Evolutionary conservation across 2,888 invertebrate species (phyloP), one percentile per base, ranked within the genome.

Genomic region (Heliconius erato): DNA sequence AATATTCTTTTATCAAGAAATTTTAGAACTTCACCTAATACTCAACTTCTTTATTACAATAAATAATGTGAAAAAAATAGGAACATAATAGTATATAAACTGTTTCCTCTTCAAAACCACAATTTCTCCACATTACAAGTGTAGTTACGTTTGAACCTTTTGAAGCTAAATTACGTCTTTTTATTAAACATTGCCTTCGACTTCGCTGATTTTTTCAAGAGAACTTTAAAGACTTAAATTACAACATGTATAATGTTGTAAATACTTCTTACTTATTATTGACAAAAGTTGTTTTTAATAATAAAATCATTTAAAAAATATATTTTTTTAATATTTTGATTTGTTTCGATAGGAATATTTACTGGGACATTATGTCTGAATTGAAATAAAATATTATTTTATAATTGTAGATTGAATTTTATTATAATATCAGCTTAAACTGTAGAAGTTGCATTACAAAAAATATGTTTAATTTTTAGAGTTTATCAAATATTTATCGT

Each of bases 31-130:
- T 44, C 6, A 26, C 3, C 44, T 6, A 71, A 40, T 71, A 69
- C 32, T 59, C 14, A 11, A 26, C 74, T n/a, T 7, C 32, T 59
- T 59, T 9, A 14, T 26, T 59, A 59, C 23, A 63, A 63, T 76
- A 76, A 76, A 76, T 63, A 76, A 76, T 40, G 26, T 40, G n/a
- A 76, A 63, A 26, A 16, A 26, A 63, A 76, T 76, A 76, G 76
- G 63, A 76, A 76, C 63, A 74, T 74, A 76, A 76, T 9, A 35
- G 26, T 23, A 16, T 76, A 63, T 35, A 59, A 76, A n/a, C 63
- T 35, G 14, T 76, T 63, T 76, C 63, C 35, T 63, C n/a, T 76
- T n/a, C 74, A 63, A 63, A 32, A 76, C 35, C n/a, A 59, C 76
- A 54, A 23, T 74, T 74, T 72, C 11, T 26, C 9, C 74, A 74